Base-by-base conservation (phyloP, 1,140 invertebrate genomes). In the Magallana gigas region DNA sequence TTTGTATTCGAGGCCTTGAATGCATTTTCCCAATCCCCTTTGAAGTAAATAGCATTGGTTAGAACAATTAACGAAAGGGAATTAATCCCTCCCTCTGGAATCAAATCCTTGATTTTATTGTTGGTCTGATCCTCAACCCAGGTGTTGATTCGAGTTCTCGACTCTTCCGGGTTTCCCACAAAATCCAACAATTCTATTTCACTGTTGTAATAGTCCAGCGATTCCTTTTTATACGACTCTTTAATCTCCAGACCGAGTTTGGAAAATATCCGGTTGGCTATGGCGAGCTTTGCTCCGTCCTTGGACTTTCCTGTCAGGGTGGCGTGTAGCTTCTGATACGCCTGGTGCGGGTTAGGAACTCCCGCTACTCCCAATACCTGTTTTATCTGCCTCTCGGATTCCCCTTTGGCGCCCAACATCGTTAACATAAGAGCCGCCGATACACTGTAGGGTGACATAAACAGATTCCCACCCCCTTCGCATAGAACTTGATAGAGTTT, bases 1-100 rank as follows among this genome's bases (percentile, higher is more conserved):
- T 94, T 95, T 0, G 97, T 97, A 14, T 92, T 90, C 2, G 93
- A 92, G 0, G 93, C 90, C 8, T 96, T 94, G 89, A 98, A 98
- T 71, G 96, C 95, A 18, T 95, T 94, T 82, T 97, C 95, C 97
- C 97, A 98, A 84, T 96, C 95, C 11, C 96, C 97, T 91, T 96
- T 97, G 85, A 98, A 98, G 88, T 97, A 97, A 8, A 98, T 93
- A 0, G 97, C 97, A 90, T 97, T 97, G 12, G 97, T 97, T 16
- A 97, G 92, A 29, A 97, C 95, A 8, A 97, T 93, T 36, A 94
- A 95, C 0, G 97, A 97, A 0, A 90, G 85, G 0, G 95, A 89
- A 2, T 94, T 3, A 96, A 96, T 4, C 92, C 87, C 0, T 94
- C 91, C 14, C 93, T 85, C 84, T 18, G 91, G 92, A 1, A 97